Conservation (phyloP, 2,113 vertebrate species). For the Nothocercus nigrocapillus region DNA sequence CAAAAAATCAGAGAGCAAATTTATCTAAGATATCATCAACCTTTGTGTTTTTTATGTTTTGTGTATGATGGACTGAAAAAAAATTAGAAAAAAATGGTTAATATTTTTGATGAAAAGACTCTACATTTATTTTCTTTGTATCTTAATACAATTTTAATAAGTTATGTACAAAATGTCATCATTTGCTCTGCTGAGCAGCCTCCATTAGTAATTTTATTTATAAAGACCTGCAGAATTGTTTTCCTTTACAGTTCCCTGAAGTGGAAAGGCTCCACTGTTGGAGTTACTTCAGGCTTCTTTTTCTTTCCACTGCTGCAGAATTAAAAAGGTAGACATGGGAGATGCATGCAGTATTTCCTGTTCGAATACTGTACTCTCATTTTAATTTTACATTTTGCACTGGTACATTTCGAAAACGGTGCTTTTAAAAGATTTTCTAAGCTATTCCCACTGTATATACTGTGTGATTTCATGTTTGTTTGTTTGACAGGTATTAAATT, state of each 20-base stretch:
- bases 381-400: not conserved
- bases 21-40: not conserved
- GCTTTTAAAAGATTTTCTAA: not conserved
- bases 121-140: not conserved
- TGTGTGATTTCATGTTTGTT: accelerated
- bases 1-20: accelerated
- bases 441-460: not conserved
- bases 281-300: not conserved
- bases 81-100: not conserved
- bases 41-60: not conserved
- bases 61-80: not conserved
- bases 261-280: not conserved
- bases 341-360: not conserved
- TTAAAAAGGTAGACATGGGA: not conserved
- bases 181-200: not conserved
- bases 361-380: not conserved
- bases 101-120: not conserved
- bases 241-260: not conserved
- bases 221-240: not conserved
- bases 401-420: not conserved
- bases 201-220: not conserved
- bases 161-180: not conserved
- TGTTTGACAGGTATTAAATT: not conserved
- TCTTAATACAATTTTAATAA: not conserved
- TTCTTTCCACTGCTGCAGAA: not conserved